These are phyloP conservation scores for Hanleya hanleyi DNA, from an alignment of 2,888 invertebrate genomes.

Conservation along the genomic window DNA sequence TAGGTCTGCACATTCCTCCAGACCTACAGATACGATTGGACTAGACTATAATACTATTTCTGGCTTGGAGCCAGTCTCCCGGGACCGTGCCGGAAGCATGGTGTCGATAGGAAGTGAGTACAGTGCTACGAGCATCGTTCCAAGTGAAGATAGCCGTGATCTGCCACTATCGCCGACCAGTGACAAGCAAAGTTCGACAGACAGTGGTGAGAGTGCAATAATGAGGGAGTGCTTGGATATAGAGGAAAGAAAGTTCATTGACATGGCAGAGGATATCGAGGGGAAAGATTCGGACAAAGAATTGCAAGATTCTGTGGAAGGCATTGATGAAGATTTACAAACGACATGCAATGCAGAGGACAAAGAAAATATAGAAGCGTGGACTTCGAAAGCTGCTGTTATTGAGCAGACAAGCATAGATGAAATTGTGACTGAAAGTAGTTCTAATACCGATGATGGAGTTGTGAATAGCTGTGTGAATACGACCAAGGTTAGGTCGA, in stretches of 20 bases:
- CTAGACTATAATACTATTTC: background rate
- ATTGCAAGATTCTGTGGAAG: background rate
- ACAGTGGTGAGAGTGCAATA: conserved; percentile 3
- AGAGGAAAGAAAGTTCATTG: background rate
- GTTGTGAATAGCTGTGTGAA: too few species aligned
- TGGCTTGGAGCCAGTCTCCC: background rate
- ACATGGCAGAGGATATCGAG: too few species aligned
- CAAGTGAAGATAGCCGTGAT: conserved; percentile 1
- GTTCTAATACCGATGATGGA: background rate
- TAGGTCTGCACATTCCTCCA: background rate
- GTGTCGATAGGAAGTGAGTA: conserved; percentile 2
- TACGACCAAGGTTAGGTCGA: too few species aligned
- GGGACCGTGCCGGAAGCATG: conserved; percentile 4
- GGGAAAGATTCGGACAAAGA: background rate
- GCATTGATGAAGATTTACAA: background rate
- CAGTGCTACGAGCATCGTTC: conserved; percentile 1
- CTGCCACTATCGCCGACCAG: background rate
- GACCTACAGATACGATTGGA: background rate
- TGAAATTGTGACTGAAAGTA: background rate
- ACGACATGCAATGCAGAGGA: background rate
- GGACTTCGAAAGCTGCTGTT: background rate
- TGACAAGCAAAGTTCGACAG: background rate
- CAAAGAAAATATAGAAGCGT: background rate
- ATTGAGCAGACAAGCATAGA: background rate
- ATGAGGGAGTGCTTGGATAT: conserved; percentile 2